A percentile compares a stretch with the other conserved stretches of the same genome.
These are phyloP conservation scores for Oophaga pumilio DNA, from an alignment of 2,113 vertebrate genomes.

Conservation along the genomic window DNA sequence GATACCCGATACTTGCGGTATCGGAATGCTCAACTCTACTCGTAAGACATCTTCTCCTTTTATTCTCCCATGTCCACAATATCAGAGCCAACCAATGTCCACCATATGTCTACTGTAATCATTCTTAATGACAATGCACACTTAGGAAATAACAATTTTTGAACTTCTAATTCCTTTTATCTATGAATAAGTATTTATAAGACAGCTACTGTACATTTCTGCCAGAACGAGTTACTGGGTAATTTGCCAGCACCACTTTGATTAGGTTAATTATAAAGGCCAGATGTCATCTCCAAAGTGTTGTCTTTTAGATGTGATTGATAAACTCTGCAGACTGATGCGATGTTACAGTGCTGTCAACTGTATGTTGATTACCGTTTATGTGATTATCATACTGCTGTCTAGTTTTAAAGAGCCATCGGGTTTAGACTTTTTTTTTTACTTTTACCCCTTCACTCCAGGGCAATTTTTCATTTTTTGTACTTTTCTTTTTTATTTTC, in stretches of 20 bases:
- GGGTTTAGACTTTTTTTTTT: too few relatives aligned
- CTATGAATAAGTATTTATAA: not conserved
- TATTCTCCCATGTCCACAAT: not conserved
- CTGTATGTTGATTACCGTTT: too few relatives aligned
- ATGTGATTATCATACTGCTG: too few relatives aligned
- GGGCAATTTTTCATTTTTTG: too few relatives aligned
- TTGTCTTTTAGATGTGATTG: not conserved
- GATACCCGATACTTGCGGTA: too few relatives aligned
- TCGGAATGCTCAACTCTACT: too few relatives aligned
- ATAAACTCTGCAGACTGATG: not conserved
- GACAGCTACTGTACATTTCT: slow-evolving; percentile 1
- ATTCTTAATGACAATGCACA: not conserved
- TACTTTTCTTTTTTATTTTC: too few relatives aligned
- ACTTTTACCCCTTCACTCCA: too few relatives aligned
- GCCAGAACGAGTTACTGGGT: not conserved
- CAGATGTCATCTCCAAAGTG: slow-evolving; percentile 19
- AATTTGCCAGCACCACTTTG: slow-evolving; percentile 15
- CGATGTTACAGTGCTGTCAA: not conserved
- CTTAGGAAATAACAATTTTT: not conserved
- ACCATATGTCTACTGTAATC: not conserved
- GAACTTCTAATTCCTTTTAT: not conserved
- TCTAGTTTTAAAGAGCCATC: too few relatives aligned
- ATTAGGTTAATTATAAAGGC: slow-evolving; percentile 46
- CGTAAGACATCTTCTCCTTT: not conserved
- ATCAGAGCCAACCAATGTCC: not conserved